Base-by-base conservation (phyloP, 2,888 invertebrate genomes). In the Bruchidius siliquastri region DNA sequence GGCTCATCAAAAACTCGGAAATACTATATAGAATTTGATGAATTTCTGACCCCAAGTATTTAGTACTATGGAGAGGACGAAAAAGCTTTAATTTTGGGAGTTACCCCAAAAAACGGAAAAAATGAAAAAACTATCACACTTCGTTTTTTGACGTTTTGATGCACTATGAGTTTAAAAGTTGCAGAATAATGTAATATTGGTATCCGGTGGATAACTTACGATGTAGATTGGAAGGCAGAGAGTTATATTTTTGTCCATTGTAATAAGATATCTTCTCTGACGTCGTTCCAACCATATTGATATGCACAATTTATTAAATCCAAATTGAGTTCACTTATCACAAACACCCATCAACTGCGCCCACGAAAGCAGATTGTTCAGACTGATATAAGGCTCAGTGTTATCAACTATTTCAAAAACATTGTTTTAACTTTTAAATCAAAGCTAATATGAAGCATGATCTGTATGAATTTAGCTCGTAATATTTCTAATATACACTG, bases 191-290 rank as follows among this genome's bases (percentile, higher is more conserved):
- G n/a, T n/a, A n/a, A n/a, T n/a, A n/a, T n/a, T n/a, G 8, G 26
- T 26, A 26, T 26, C 26, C 8, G 18, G 6, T 18, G 49, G 18
- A 49, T 1, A 49, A 49, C 49, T 49, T 13, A 49, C 49, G 49
- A 49, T 49, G 49, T 1, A 49, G 8, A 49, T 49, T 49, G 18
- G 49, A 49, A 8, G 49, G 18, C 13, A 49, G 18, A 49, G 49
- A 49, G 49, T 73, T 74, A 22, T 75, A 77, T 71, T 75, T 77
- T 69, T 74, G 75, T 8, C 72, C 77, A 71, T 74, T 77, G 72
- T 77, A 77, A 66, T 77, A 77, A 30, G 75, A 74, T 32, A 77
- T 75, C 74, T 74, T 32, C 32, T 72, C 67, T 22, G 70, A 32
- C 18, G 49, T 49, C 18, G 49, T 3, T 18, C 18, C 18, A 49